These are phyloP conservation scores for Heliconius congener DNA, from an alignment of 1,140 invertebrate species.

Conservation along the genomic window DNA sequence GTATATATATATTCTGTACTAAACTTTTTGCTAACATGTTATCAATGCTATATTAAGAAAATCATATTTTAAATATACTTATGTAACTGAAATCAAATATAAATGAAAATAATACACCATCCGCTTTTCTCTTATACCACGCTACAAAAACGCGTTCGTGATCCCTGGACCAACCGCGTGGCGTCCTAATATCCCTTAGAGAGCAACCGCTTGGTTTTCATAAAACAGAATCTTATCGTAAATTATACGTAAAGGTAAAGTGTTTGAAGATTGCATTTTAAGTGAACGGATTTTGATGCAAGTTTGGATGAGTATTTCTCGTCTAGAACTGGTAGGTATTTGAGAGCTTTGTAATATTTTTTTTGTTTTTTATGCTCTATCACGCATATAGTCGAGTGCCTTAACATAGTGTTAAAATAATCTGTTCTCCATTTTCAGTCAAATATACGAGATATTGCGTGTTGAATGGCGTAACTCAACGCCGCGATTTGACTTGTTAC, in stretches of 20 bases:
- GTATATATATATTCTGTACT: too few species aligned
- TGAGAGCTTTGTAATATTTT: background rate
- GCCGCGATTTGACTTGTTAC: too few species aligned
- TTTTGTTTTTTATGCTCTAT: too few species aligned
- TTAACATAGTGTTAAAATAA: too few species aligned
- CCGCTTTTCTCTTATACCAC: constrained; percentile 43
- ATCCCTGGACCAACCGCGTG: constrained; percentile 60
- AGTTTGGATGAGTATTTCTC: background rate
- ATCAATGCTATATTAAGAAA: too few species aligned
- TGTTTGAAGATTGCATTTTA: constrained; percentile 13
- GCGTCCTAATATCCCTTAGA: constrained; percentile 61
- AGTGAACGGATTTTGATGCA: constrained; percentile 5
- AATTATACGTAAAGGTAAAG: constrained; percentile 24
- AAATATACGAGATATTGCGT: too few species aligned
- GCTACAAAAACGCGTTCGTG: constrained; percentile 54
- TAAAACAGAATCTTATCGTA: constrained; percentile 43
- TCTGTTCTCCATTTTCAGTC: too few species aligned
- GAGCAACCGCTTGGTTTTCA: constrained; percentile 50
- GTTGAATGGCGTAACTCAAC: too few species aligned
- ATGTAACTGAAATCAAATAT: too few species aligned
- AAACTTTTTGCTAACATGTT: too few species aligned
- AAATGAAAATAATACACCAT: background rate
- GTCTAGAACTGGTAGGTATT: background rate
- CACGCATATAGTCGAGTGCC: too few species aligned
- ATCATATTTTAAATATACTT: too few species aligned